Evolutionary conservation across 2,113 vertebrate species (phyloP), one percentile per base, ranked within the genome.

Genomic region (Perca schrenkii): DNA sequence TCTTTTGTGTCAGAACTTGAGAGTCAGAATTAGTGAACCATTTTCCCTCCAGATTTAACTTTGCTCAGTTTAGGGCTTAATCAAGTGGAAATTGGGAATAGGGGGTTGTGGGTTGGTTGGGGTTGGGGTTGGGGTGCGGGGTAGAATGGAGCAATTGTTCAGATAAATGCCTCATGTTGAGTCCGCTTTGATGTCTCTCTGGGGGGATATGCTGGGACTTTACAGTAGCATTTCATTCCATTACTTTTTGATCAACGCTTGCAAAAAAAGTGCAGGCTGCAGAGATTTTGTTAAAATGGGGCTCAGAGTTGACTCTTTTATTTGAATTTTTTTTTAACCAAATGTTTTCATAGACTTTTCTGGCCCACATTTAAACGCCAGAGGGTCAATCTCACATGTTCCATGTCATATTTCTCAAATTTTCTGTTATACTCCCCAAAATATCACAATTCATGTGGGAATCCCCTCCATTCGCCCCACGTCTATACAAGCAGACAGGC

Each of bases 131-230:
- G 84, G 91, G 88, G 91, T 91, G 82, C 79, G 74, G 91, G 91
- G 87, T 80, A 96, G 93, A 96, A 96, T 92, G 93, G 92, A 76
- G 83, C 91, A 94, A 95, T 95, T 95, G 95, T 95, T 95, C 88
- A 85, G 73, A 91, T 88, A 88, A 91, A 89, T 88, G 92, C 92
- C 93, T 92, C 94, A 93, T 79, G 90, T 93, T 89, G 89, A 91
- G 91, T 84, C 75, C 3, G 54, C 94, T 95, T 95, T 96, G 94
- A 95, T 93, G 93, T 94, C 79, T 84, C 86, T 91, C 70, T 90
- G 86, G 89, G 86, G 92, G 90, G 79, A 90, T 91, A 81, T 88
- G 67, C 85, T 87, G 77, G 86, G 81, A 87, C 85, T 89, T 91
- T 89, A 91, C 89, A 89, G 90, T 91, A 86, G 90, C 92, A 92